phyloP scores from a whole-genome alignment of 2,797 vertebrate species.

The Melanotaenia boesemani region DNA sequence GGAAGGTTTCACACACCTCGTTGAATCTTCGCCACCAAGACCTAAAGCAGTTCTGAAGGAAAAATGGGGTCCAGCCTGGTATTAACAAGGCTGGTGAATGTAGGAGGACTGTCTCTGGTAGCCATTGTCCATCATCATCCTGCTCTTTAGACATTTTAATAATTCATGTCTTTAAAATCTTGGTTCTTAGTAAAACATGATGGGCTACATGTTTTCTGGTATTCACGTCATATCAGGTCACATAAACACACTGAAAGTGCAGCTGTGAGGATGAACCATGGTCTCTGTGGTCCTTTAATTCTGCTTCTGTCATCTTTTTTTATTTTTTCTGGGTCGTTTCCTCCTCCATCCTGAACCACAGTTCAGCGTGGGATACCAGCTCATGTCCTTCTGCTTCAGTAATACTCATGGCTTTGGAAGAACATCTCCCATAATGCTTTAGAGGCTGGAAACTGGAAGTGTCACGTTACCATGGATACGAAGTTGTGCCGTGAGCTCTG shows the following conservation, averaged over 20 bases:
- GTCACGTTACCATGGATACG: not conserved
- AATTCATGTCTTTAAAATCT: not conserved
- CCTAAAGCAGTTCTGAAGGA: too few species aligned
- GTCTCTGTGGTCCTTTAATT: conserved; percentile 8
- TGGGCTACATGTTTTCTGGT: not conserved
- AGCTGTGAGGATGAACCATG: not conserved
- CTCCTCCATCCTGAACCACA: not conserved
- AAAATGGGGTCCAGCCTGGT: too few species aligned
- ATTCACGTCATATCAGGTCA: not conserved
- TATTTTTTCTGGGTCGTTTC: conserved; percentile 26
- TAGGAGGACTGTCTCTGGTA: too few species aligned
- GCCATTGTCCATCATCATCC: too few species aligned
- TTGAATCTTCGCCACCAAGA: too few species aligned
- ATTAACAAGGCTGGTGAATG: too few species aligned
- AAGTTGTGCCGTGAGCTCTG: too few species aligned
- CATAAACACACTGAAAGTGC: conserved; percentile 7
- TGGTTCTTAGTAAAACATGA: too few species aligned
- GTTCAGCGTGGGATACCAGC: not conserved
- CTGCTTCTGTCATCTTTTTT: conserved; percentile 4
- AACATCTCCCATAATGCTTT: not conserved
- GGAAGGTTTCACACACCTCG: too few species aligned
- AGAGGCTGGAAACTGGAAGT: not conserved
- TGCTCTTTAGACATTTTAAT: not conserved
- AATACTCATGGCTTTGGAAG: not conserved
- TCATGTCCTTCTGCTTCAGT: not conserved